Evolutionary conservation across 1,140 invertebrate genomes (phyloP).

Genomic region (Drosophila tani): DNA sequence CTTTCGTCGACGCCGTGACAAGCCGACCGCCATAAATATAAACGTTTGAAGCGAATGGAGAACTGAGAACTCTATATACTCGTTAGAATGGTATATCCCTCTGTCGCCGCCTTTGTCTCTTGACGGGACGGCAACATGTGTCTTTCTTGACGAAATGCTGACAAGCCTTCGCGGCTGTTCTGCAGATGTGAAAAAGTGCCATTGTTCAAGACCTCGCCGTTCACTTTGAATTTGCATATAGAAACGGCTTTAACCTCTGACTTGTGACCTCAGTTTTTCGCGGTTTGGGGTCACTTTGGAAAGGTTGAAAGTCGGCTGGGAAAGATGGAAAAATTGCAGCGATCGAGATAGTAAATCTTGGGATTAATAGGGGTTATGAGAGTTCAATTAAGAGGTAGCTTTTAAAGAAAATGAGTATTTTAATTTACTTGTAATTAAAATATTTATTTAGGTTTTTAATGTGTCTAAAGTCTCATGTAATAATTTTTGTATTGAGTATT

Average conservation of each 20-base stretch:
- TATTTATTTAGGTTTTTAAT: neutral
- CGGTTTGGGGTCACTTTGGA: conserved; percentile 34
- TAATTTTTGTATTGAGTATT: too few species aligned
- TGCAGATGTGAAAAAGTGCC: conserved; percentile 14
- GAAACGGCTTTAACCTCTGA: conserved; percentile 20
- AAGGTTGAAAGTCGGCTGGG: conserved; percentile 40
- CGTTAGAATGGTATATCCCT: conserved; percentile 64
- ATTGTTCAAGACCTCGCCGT: conserved; percentile 31
- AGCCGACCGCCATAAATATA: conserved; percentile 73
- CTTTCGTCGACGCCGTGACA: conserved; percentile 72
- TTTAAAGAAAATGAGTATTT: neutral
- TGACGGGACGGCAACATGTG: conserved; percentile 44
- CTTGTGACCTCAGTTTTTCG: conserved; percentile 29
- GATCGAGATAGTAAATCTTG: conserved; percentile 8
- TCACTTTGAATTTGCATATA: conserved; percentile 45
- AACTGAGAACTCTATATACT: conserved; percentile 75
- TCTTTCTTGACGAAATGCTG: conserved; percentile 53
- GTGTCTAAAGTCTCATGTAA: neutral
- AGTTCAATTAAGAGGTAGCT: neutral
- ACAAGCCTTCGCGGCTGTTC: conserved; percentile 45
- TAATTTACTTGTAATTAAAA: neutral
- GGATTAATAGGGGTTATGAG: neutral
- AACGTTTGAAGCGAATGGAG: conserved; percentile 60
- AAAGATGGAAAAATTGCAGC: conserved; percentile 12
- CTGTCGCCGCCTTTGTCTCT: conserved; percentile 53